Evolutionary conservation across 2,113 vertebrate genomes (phyloP).

Genomic region (Carassius gibelio): DNA sequence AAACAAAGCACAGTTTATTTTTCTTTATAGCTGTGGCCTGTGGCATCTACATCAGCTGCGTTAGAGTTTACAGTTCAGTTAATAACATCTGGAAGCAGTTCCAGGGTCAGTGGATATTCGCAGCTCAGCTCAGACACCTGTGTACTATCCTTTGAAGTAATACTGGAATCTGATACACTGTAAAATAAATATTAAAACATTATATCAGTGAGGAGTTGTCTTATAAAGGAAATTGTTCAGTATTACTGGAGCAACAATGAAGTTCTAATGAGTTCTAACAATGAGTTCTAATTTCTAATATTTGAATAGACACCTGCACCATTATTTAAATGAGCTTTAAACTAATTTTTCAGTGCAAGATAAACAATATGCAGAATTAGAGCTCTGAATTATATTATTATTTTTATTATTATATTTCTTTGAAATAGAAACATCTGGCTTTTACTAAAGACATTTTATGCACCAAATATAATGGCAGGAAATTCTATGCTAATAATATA

Average conservation of each 20-base stretch:
- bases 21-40: not conserved
- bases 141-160: not conserved
- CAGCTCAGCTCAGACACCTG: not conserved
- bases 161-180: not conserved
- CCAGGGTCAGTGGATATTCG: not conserved
- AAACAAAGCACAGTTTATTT: slow-evolving; percentile 5
- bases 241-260: not conserved
- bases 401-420: no score
- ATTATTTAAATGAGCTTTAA: not conserved
- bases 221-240: not conserved
- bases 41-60: not conserved
- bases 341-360: not conserved
- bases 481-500: no score
- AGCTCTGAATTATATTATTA: no score
- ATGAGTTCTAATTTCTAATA: no score
- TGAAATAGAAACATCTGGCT: no score
- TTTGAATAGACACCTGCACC: no score
- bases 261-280: no score
- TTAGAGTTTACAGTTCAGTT: slow-evolving; percentile 3
- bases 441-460: no score
- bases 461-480: no score
- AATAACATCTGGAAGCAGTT: not conserved
- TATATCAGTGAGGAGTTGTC: not conserved
- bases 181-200: not conserved
- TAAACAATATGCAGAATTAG: not conserved